Percentiles rank a stretch among this genome's conserved stretches.
Conservation (phyloP, 2,113 vertebrate genomes). For the Etheostoma spectabile region DNA sequence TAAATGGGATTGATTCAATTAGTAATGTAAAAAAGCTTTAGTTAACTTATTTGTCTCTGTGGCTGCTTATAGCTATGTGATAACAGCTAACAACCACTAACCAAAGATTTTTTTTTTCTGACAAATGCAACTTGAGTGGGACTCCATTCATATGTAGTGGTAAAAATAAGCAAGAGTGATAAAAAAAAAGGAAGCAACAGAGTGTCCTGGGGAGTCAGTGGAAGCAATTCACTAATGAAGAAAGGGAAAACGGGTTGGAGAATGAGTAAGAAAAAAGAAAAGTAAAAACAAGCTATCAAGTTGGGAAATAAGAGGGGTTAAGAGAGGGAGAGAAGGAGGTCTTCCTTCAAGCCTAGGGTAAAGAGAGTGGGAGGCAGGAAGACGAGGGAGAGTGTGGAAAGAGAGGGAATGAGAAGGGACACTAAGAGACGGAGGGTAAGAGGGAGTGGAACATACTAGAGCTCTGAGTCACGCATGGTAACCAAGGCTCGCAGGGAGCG, state of each 20-base stretch:
- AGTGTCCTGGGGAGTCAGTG: neutral
- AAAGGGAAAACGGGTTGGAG: neutral
- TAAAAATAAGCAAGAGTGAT: neutral
- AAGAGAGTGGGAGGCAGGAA: slow-evolving; percentile 13
- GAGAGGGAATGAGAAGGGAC: slow-evolving; percentile 35
- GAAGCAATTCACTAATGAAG: neutral
- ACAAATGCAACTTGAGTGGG: neutral
- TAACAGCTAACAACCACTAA: slow-evolving; percentile 1
- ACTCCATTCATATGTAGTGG: neutral
- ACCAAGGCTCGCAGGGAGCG: slow-evolving; percentile 45
- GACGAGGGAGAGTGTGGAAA: slow-evolving; percentile 27
- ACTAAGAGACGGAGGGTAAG: slow-evolving; percentile 15
- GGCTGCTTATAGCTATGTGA: neutral
- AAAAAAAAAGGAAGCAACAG: neutral
- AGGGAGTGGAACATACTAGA: slow-evolving; percentile 75
- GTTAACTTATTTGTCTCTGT: neutral
- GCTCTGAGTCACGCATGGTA: slow-evolving; percentile 73
- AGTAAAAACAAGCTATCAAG: slow-evolving; percentile 2
- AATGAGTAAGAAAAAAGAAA: neutral
- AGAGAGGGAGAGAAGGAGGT: neutral
- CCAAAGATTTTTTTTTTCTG: neutral
- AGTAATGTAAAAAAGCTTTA: neutral
- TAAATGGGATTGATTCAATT: neutral
- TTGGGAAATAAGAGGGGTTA: neutral
- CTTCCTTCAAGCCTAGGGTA: neutral